Base-by-base conservation (phyloP, 2,888 invertebrate genomes). In the Caenorhabditis drosophilae region DNA sequence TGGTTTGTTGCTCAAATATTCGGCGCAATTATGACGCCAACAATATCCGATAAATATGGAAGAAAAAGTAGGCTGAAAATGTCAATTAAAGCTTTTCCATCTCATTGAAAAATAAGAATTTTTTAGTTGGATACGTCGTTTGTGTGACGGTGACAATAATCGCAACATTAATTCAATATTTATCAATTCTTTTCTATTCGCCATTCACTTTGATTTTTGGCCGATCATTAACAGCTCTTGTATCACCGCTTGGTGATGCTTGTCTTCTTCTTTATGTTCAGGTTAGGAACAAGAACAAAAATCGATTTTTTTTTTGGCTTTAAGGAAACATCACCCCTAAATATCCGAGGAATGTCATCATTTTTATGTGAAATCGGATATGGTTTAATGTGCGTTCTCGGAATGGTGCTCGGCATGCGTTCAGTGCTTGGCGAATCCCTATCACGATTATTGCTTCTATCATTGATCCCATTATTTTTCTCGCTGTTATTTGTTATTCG, bases 361-460 rank as follows among this genome's bases (percentile, higher is more conserved):
- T 79, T 79, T 55, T 59, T 79, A 16, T 76, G 77, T 46, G 79
- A 79, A 54, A 79, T 79, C 36, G 78, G 79, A n/a, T 77, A 78
- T 55, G 75, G 76, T 34, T 49, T 72, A 38, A 77, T 76, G 73
- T 78, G 77, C 41, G 73, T 77, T 25, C 64, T 78, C 12, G 79
- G 78, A 54, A 75, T 76, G 70, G 71, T 72, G n/a, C 53, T 77
- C 9, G 78, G 78, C 31, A 76, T 78, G 78, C 52, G 62, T 34
- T 57, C 60, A n/a, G 79, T 79, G 16, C 70, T 79, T 22, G 79
- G 79, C 9, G 68, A 70, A 22, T 70, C 75, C 16, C 60, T 79
- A 22, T 61, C 62, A 1, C 59, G 64, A 26, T 64, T 79, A 25
- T 68, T 79, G 27, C 53, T 74, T n/a, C 59, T 73, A 18, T 75